Percentiles rank a stretch among this genome's conserved stretches.
phyloP scores from a whole-genome alignment of 2,888 invertebrate species.

The Polylopha cassiicola region DNA sequence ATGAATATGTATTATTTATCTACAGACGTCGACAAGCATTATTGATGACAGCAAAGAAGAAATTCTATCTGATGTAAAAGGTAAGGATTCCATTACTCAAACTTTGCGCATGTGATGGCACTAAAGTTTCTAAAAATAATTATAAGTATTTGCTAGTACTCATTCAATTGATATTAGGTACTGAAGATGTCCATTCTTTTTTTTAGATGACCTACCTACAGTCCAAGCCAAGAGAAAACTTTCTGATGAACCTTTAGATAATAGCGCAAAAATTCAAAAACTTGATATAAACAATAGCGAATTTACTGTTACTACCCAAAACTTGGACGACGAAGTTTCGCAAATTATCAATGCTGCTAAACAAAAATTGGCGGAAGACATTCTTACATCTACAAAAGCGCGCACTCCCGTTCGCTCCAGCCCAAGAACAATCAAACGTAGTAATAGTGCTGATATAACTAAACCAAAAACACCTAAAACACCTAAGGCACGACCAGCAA shows the following conservation, averaged over 20 bases:
- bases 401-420: slow-evolving; percentile 53
- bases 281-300: slow-evolving; percentile 45
- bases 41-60: slow-evolving; percentile 29
- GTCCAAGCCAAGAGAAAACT: slow-evolving; percentile 54
- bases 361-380: slow-evolving; percentile 41
- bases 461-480: slow-evolving; percentile 57
- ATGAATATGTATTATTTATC: slow-evolving; percentile 11
- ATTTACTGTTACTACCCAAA: slow-evolving; percentile 44
- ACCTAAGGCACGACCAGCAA: slow-evolving; percentile 56
- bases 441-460: slow-evolving; percentile 57
- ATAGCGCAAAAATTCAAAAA: slow-evolving; percentile 56
- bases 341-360: slow-evolving; percentile 48
- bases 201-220: slow-evolving; percentile 39
- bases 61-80: slow-evolving; percentile 17
- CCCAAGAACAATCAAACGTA: slow-evolving; percentile 57
- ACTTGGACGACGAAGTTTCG: slow-evolving; percentile 60
- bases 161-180: no score
- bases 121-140: no score
- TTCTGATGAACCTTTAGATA: slow-evolving; percentile 43
- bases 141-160: no score
- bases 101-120: no score
- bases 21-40: slow-evolving; percentile 31
- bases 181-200: neutral
- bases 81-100: no score
- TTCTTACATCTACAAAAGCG: slow-evolving; percentile 49